phyloP scores from a whole-genome alignment of 2,888 invertebrate species.

The Lagria hirta region DNA sequence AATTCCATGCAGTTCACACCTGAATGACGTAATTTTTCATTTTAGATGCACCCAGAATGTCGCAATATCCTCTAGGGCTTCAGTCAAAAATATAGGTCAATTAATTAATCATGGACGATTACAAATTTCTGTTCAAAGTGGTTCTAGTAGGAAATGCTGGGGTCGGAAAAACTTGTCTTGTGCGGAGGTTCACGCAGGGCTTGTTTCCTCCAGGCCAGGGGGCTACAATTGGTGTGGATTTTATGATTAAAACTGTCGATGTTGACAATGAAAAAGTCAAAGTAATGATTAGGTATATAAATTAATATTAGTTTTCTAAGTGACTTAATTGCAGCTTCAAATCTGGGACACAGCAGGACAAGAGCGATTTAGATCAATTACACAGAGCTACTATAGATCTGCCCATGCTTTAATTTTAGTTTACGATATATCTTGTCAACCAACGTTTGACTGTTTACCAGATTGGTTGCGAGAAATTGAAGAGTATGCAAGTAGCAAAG shows the following conservation, averaged over 20 bases:
- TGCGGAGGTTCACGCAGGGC: constrained; percentile 95
- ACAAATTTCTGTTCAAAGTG: constrained; percentile 98
- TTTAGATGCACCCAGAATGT: constrained; percentile 25
- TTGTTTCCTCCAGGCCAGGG: constrained; percentile 98
- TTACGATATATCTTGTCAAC: constrained; percentile 97
- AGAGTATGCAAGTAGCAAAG: constrained; percentile 94
- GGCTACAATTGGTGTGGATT: constrained; percentile 98
- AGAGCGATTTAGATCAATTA: constrained; percentile 94
- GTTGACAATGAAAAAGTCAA: constrained; percentile 94
- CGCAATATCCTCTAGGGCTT: constrained; percentile 19
- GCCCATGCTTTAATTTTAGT: constrained; percentile 96
- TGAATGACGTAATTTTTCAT: constrained; percentile 26
- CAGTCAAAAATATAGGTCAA: constrained; percentile 10
- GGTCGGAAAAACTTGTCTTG: constrained; percentile 97
- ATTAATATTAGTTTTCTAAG: too few species aligned
- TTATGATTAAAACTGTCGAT: constrained; percentile 99
- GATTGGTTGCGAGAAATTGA: constrained; percentile 98
- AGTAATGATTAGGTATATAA: constrained; percentile 64
- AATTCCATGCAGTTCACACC: constrained; percentile 17
- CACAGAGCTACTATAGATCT: constrained; percentile 96
- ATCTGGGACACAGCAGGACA: constrained; percentile 99
- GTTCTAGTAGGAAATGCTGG: constrained; percentile 98
- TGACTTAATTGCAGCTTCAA: constrained; percentile 82
- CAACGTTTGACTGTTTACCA: constrained; percentile 94
- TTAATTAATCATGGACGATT: constrained; percentile 81